Base-by-base conservation (phyloP, 1,140 invertebrate genomes). In the Aplysia californica region DNA sequence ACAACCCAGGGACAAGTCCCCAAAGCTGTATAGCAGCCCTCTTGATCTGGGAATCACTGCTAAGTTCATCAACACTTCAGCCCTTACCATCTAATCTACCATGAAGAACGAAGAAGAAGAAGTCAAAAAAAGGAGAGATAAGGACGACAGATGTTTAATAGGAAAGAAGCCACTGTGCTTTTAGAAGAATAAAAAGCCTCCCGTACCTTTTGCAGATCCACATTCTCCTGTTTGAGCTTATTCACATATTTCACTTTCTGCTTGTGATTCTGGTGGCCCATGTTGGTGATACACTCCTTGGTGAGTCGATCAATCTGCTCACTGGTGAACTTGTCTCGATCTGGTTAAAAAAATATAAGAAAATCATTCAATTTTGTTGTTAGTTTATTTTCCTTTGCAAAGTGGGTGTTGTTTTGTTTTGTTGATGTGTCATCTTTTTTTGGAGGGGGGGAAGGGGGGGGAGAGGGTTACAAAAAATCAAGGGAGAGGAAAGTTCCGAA, bases 211-310 rank as follows among this genome's bases (percentile, higher is more conserved):
- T 65, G 58, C 21, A 74, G 59, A 31, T 35, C 35, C 1, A 74
- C 15, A 26, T 74, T 64, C 50, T 74, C 71, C 38, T 74, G 35
- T 38, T 74, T 74, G 26, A 74, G 39, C 2, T 6, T 65, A 4
- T 74, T 35, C 33, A 74, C 36, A 44, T 74, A 74, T 35, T 74
- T 74, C 3, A 74, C 31, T 38, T 74, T 74, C 38, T 74, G 71
- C 3, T 38, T 31, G 29, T 74, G 71, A 26, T 74, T 74, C 26
- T 74, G 71, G 39, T 74, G 71, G 10, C 71, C 71, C 71, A 74
- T 74, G 29, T 74, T 74, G 26, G 35, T 61, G 26, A 74, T 74
- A 36, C 35, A 35, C 38, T 74, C 71, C 38, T 74, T 38, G 4
- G 56, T 61, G 58, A 74, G 39, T 23, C 50, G 38, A 23, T 74